A percentile compares a stretch with the other conserved stretches of the same genome.
Evolutionary conservation across 1,140 invertebrate genomes (phyloP).

Genomic region (Pseudobourletiella spinata): DNA sequence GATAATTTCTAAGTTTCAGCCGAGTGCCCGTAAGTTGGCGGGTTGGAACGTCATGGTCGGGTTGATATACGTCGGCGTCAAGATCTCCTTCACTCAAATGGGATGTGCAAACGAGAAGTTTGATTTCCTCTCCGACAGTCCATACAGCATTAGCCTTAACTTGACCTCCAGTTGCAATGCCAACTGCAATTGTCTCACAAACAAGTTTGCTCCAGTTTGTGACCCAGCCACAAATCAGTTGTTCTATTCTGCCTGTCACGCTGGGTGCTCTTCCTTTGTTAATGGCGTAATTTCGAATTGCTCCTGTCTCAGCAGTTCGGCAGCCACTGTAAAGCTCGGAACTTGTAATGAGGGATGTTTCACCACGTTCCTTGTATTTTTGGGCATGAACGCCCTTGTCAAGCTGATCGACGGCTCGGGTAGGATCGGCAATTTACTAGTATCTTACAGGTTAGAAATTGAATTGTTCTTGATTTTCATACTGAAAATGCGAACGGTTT

Average conservation of each 20-base stretch:
- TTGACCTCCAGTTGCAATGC: slow-evolving; percentile 33
- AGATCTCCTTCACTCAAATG: slow-evolving; percentile 58
- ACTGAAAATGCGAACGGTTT: background rate
- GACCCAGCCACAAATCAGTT: slow-evolving; percentile 29
- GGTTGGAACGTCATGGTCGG: slow-evolving; percentile 64
- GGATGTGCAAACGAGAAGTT: slow-evolving; percentile 48
- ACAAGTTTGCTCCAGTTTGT: slow-evolving; percentile 35
- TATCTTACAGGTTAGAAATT: slow-evolving; percentile 39
- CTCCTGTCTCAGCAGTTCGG: slow-evolving; percentile 10
- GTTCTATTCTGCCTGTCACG: slow-evolving; percentile 37
- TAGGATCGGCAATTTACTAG: slow-evolving; percentile 38
- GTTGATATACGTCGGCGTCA: slow-evolving; percentile 52
- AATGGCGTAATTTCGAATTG: slow-evolving; percentile 23
- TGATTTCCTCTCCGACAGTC: slow-evolving; percentile 15
- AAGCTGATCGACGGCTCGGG: slow-evolving; percentile 38
- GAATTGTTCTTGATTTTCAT: background rate
- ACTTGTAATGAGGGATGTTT: slow-evolving; percentile 35
- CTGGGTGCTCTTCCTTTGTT: slow-evolving; percentile 31
- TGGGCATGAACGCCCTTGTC: slow-evolving; percentile 36
- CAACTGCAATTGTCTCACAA: slow-evolving; percentile 34
- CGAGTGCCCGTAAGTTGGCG: slow-evolving; percentile 56
- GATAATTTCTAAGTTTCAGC: slow-evolving; percentile 59
- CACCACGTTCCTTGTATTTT: slow-evolving; percentile 36
- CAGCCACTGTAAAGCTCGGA: slow-evolving; percentile 25
- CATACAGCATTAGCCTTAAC: slow-evolving; percentile 1